These are phyloP conservation scores for Oscheius sp. DNA, from an alignment of 2,888 invertebrate species.

Conservation along the genomic window DNA sequence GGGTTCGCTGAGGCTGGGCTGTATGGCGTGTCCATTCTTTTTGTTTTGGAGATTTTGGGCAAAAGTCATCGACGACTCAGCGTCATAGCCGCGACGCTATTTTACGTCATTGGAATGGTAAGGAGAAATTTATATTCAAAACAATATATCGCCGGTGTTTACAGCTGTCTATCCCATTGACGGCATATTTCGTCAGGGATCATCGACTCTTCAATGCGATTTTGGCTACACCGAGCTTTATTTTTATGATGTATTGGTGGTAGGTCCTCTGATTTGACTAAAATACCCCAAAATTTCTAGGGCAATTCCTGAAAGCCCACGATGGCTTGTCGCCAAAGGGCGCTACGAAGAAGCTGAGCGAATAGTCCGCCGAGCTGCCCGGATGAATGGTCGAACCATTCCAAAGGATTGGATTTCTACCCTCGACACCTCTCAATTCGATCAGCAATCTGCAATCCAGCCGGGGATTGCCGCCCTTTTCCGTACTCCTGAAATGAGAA, in stretches of 20 bases:
- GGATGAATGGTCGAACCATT: neutral
- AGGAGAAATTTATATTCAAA: neutral
- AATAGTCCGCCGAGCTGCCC: neutral
- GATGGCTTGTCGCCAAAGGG: slow-evolving; percentile 18
- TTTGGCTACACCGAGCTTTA: neutral
- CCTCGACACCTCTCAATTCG: neutral
- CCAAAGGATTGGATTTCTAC: slow-evolving; percentile 6
- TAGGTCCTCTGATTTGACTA: neutral
- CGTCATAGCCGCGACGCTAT: neutral
- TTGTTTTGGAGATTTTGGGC: neutral
- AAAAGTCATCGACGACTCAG: slow-evolving; percentile 16
- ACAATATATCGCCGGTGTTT: neutral
- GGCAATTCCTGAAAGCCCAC: slow-evolving; percentile 19
- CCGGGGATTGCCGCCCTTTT: neutral
- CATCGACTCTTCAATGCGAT: neutral
- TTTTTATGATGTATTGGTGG: slow-evolving; percentile 24
- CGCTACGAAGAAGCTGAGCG: slow-evolving; percentile 2
- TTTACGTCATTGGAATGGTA: slow-evolving; percentile 10
- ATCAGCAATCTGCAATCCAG: neutral
- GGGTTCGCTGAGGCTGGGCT: slow-evolving; percentile 16
- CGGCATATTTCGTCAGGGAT: slow-evolving; percentile 1
- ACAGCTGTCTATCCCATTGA: neutral
- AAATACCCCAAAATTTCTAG: too few species aligned
- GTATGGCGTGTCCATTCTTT: slow-evolving; percentile 4
- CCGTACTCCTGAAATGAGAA: slow-evolving; percentile 15